phyloP scores from a whole-genome alignment of 2,888 invertebrate species.

The Xylocampa areola region DNA sequence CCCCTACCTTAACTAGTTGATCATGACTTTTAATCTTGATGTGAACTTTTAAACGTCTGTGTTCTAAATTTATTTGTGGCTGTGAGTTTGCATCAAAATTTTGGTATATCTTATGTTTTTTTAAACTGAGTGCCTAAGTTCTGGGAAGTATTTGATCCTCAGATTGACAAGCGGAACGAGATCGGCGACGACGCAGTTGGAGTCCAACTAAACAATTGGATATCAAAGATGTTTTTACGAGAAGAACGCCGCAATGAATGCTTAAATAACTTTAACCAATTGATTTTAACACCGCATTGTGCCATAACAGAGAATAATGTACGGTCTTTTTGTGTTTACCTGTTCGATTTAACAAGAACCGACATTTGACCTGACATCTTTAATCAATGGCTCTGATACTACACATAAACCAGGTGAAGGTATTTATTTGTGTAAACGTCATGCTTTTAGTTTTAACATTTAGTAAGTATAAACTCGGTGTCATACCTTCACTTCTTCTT shows the following conservation, averaged over 20 bases:
- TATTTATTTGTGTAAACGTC: constrained; percentile 54
- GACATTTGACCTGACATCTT: constrained; percentile 62
- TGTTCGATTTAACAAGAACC: constrained; percentile 61
- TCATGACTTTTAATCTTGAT: constrained; percentile 71
- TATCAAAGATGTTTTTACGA: constrained; percentile 75
- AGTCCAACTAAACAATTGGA: constrained; percentile 76
- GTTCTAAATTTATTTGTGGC: constrained; percentile 39
- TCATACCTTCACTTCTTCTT: constrained; percentile 68
- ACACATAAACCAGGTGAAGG: constrained; percentile 52
- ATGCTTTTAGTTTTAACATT: constrained; percentile 56
- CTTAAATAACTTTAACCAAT: constrained; percentile 86
- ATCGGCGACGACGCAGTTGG: constrained; percentile 81
- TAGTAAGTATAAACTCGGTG: constrained; percentile 63
- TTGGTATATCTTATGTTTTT: constrained; percentile 49
- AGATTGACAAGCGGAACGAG: constrained; percentile 72
- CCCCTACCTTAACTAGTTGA: constrained; percentile 73
- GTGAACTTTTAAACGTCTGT: constrained; percentile 54
- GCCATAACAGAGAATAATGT: constrained; percentile 64
- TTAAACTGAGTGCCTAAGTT: constrained; percentile 49
- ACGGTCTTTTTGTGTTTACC: constrained; percentile 68
- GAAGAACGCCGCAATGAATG: constrained; percentile 73
- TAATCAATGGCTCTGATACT: constrained; percentile 56
- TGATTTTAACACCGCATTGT: constrained; percentile 84
- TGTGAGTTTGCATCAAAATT: constrained; percentile 33
- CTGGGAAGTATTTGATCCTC: constrained; percentile 65